Conservation (phyloP, 2,113 vertebrate species). For the Gobius niger region DNA sequence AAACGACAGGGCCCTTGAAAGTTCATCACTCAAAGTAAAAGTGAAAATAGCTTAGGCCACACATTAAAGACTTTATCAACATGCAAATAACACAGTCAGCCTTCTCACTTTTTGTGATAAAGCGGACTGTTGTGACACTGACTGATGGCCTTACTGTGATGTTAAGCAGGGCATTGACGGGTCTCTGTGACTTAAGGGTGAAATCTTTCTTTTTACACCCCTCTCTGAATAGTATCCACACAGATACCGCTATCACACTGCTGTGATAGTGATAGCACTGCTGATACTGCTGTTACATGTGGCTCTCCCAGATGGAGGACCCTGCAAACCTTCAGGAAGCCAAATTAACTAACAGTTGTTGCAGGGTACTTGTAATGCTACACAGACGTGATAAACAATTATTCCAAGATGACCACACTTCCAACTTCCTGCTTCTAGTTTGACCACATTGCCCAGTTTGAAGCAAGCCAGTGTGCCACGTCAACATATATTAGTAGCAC, state of each 20-base stretch:
- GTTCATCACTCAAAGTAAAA: no score
- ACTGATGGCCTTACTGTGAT: background rate
- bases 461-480: conserved; percentile 17
- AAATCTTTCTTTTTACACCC: conserved; percentile 2
- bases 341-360: no score
- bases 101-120: background rate
- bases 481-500: background rate
- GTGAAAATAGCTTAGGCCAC: no score
- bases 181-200: conserved; percentile 5
- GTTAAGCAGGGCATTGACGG: background rate
- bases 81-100: no score
- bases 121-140: background rate
- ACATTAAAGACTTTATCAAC: no score
- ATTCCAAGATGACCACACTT: background rate
- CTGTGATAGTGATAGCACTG: no score
- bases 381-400: no score
- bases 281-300: background rate
- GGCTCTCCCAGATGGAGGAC: background rate
- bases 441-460: background rate
- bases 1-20: no score
- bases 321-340: no score
- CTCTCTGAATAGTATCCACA: background rate
- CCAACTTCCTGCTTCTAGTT: background rate
- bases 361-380: no score
- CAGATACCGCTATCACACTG: conserved; percentile 1